Conservation (phyloP, 2,888 invertebrate species). For the Scelioninae gen. 2 region DNA sequence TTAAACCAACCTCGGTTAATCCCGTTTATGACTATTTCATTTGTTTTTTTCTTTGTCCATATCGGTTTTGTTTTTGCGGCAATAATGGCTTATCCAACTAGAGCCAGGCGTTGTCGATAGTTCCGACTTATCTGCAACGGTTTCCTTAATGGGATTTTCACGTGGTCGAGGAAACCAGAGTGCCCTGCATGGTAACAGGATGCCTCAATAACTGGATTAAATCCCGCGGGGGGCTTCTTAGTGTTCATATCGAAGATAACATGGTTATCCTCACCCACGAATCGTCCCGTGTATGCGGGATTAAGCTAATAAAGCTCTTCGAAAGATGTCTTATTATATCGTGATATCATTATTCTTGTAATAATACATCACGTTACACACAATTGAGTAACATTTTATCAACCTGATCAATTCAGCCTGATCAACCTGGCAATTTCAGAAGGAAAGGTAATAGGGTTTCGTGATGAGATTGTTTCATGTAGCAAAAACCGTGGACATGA, state of each 20-base stretch:
- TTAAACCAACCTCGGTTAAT: too few relatives aligned
- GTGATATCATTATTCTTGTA: constrained; percentile 15
- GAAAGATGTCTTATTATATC: constrained; percentile 13
- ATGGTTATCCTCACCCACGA: constrained; percentile 53
- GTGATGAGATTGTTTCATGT: constrained; percentile 1
- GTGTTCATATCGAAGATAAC: constrained; percentile 58
- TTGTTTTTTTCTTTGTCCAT: too few relatives aligned
- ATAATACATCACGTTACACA: constrained; percentile 1
- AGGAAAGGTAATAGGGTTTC: not conserved
- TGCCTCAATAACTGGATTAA: constrained; percentile 61
- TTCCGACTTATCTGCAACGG: constrained; percentile 57
- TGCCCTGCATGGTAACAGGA: constrained; percentile 53
- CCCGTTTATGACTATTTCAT: too few relatives aligned
- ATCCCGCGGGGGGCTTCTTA: constrained; percentile 59
- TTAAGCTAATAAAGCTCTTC: constrained; percentile 37
- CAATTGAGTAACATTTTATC: constrained; percentile 16
- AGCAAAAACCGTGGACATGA: not conserved
- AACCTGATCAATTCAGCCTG: constrained; percentile 8
- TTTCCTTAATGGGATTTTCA: constrained; percentile 61
- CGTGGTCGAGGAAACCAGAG: constrained; percentile 58
- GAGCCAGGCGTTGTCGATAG: constrained; percentile 52
- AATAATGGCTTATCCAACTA: constrained; percentile 48
- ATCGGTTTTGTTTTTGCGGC: too few relatives aligned
- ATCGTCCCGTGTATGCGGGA: constrained; percentile 29
- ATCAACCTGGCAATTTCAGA: constrained; percentile 14